Conservation (phyloP, 2,113 vertebrate genomes). For the Andinoacara biseriatus region DNA sequence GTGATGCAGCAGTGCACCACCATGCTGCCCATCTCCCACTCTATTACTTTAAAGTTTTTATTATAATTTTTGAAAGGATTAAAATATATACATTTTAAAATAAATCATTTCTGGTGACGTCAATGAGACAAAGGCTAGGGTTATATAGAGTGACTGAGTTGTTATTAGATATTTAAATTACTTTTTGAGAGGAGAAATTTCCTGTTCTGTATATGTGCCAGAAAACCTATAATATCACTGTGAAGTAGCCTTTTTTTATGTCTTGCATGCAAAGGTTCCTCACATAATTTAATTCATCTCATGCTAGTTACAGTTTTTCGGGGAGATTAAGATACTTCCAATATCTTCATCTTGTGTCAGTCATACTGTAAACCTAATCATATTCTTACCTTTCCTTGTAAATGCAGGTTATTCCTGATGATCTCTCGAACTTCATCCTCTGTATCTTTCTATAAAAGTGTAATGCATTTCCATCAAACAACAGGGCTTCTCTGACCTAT, state of each 20-base stretch:
- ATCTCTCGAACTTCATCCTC: slow-evolving; percentile 93
- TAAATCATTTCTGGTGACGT: too few relatives aligned
- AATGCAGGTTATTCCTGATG: slow-evolving; percentile 91
- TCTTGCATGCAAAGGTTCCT: not conserved
- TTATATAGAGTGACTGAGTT: not conserved
- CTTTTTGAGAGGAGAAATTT: not conserved
- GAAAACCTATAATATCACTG: not conserved
- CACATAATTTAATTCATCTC: not conserved
- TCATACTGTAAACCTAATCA: not conserved
- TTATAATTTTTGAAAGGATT: too few relatives aligned
- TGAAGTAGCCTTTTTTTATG: not conserved
- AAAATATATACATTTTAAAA: too few relatives aligned
- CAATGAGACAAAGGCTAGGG: too few relatives aligned
- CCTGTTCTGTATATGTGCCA: not conserved
- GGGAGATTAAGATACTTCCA: not conserved
- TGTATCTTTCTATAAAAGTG: slow-evolving; percentile 90
- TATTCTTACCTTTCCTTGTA: slow-evolving; percentile 92
- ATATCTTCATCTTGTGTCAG: not conserved
- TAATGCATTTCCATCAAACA: not conserved
- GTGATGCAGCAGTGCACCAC: too few relatives aligned
- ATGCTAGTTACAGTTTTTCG: not conserved
- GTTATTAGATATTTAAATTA: not conserved
- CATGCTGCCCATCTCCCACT: too few relatives aligned
- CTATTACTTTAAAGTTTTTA: too few relatives aligned
- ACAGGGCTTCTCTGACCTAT: not conserved